phyloP scores from a whole-genome alignment of 1,140 invertebrate genomes.

The Atta colombica region DNA sequence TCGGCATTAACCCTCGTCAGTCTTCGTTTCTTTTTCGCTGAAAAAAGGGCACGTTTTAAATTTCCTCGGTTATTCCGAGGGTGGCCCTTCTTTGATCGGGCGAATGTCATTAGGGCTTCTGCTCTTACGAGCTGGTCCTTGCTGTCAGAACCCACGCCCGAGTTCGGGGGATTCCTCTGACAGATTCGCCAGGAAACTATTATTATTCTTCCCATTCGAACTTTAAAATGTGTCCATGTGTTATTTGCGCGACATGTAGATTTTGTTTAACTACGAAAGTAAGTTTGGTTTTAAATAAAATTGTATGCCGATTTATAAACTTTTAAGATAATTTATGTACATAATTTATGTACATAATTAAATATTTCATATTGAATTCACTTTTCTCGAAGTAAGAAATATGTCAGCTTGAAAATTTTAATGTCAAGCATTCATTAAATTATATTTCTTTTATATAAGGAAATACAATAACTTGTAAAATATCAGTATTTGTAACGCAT shows the following conservation, averaged over 20 bases:
- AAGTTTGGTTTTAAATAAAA: neutral
- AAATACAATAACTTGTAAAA: neutral
- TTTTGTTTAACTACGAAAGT: neutral
- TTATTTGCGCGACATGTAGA: neutral
- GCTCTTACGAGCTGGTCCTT: constrained; percentile 62
- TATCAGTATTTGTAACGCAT: neutral
- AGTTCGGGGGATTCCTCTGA: constrained; percentile 8
- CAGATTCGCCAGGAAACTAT: constrained; percentile 40
- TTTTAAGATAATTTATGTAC: neutral
- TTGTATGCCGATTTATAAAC: neutral
- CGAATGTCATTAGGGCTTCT: constrained; percentile 80
- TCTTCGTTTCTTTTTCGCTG: constrained; percentile 74
- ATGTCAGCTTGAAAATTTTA: neutral
- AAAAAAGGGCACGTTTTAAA: constrained; percentile 83
- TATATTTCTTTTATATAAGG: neutral
- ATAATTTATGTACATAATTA: neutral
- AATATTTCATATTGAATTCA: neutral
- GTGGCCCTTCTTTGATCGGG: constrained; percentile 80
- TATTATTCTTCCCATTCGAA: constrained; percentile 15
- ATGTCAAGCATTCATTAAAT: neutral
- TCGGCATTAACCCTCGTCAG: constrained; percentile 83
- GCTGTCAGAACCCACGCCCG: constrained; percentile 27
- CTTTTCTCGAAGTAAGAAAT: neutral
- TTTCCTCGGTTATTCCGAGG: constrained; percentile 81
- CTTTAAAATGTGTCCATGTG: constrained; percentile 4